A percentile compares a stretch with the other conserved stretches of the same genome.
phyloP scores from a whole-genome alignment of 2,113 vertebrate species.

The Prionailurus bengalensis region DNA sequence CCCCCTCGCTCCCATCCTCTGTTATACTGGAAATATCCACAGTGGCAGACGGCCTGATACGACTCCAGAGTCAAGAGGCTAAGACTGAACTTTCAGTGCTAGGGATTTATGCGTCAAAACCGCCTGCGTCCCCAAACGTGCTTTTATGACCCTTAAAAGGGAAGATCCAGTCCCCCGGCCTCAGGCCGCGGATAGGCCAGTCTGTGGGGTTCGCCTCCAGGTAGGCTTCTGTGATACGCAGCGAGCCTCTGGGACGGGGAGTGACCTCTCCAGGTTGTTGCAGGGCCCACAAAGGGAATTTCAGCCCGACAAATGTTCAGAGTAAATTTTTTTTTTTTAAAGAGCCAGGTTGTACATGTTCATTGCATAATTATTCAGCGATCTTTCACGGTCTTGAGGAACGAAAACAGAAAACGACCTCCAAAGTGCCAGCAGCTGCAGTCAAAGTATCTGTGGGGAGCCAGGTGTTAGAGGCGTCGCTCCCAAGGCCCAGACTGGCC shows the following conservation, averaged over 20 bases:
- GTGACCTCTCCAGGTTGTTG: background rate
- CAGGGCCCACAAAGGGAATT: background rate
- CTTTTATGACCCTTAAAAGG: constrained; percentile 84
- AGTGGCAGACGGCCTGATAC: constrained; percentile 64
- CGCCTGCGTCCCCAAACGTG: constrained; percentile 70
- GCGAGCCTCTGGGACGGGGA: constrained; percentile 57
- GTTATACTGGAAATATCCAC: background rate
- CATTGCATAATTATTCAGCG: constrained; percentile 43
- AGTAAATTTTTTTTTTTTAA: background rate
- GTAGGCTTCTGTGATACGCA: constrained; percentile 22
- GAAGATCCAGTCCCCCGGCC: constrained; percentile 71
- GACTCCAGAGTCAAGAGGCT: constrained; percentile 69
- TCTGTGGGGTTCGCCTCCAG: constrained; percentile 80
- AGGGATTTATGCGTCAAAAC: constrained; percentile 82
- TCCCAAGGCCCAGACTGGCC: fast-evolving
- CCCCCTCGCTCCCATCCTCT: fast-evolving
- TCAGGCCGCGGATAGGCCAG: constrained; percentile 46
- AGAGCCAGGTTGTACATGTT: background rate
- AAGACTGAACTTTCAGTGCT: constrained; percentile 77
- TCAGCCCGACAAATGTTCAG: background rate
- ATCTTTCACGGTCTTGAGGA: background rate
- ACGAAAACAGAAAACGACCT: background rate
- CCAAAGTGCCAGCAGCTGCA: background rate
- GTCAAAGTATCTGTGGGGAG: fast-evolving
- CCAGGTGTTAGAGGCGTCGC: fast-evolving